Percentiles rank a stretch among this genome's conserved stretches.
phyloP scores from a whole-genome alignment of 2,888 invertebrate genomes.

The Cephus spinipes region DNA sequence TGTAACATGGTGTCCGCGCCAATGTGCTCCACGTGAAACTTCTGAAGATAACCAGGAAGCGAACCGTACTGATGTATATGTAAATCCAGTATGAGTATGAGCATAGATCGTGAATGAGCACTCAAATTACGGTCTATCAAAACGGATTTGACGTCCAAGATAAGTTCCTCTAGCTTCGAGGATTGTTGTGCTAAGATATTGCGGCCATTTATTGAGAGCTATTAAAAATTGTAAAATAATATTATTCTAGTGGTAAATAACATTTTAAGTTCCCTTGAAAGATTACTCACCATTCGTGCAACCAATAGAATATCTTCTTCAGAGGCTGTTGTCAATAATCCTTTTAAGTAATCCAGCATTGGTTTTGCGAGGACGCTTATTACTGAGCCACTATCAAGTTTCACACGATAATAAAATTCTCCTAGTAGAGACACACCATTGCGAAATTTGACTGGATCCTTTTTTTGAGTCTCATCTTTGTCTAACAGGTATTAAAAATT shows the following conservation, averaged over 20 bases:
- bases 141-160: constrained; percentile 56
- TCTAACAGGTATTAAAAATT: neutral
- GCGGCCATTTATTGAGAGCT: neutral
- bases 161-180: constrained; percentile 51
- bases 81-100: constrained; percentile 65
- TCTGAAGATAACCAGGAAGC: constrained; percentile 58
- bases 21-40: constrained; percentile 62
- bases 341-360: constrained; percentile 2
- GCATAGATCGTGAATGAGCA: constrained; percentile 59
- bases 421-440: neutral
- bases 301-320: constrained; percentile 12
- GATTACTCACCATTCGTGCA: neutral
- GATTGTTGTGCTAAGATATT: neutral
- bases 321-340: constrained; percentile 8
- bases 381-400: accelerated
- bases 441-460: neutral
- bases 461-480: neutral
- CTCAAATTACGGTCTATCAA: constrained; percentile 58
- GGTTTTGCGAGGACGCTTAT: neutral
- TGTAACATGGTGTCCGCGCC: constrained; percentile 55
- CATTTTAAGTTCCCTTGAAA: neutral
- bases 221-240: neutral
- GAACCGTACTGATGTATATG: constrained; percentile 58
- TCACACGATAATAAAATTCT: constrained; percentile 1
- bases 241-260: neutral